Conservation (phyloP, 1,140 invertebrate species). For the Chrysomallon squamiferum region DNA sequence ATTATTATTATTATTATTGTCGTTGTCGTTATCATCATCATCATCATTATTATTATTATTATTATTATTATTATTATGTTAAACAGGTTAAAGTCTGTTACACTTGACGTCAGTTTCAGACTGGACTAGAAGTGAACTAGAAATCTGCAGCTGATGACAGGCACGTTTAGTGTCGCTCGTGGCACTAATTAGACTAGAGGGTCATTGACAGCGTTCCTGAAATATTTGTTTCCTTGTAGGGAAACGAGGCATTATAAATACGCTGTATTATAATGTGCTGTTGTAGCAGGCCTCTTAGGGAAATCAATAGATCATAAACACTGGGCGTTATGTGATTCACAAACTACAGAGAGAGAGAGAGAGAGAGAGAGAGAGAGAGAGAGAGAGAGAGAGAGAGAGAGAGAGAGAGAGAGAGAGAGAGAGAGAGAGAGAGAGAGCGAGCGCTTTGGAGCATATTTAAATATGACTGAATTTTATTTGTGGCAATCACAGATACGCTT, state of each 20-base stretch:
- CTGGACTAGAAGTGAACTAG: neutral
- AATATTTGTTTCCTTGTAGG: neutral
- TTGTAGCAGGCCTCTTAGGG: neutral
- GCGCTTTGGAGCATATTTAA: too few species aligned
- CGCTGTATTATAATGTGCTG: neutral
- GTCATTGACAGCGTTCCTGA: neutral
- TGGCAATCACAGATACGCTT: too few species aligned
- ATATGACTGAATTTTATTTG: too few species aligned
- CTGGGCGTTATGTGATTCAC: neutral
- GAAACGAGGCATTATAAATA: too few species aligned
- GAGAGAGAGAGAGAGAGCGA: neutral
- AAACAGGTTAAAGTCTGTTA: neutral
- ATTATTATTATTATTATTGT: too few species aligned
- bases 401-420: neutral
- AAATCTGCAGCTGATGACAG: too few species aligned
- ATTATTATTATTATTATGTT: too few species aligned
- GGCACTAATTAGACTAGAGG: neutral
- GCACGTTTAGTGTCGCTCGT: neutral
- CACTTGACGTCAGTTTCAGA: neutral
- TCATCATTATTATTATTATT: too few species aligned
- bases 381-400: conserved; percentile 10
- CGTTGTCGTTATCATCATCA: too few species aligned
- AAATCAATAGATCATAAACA: neutral
- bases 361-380: conserved; percentile 1
- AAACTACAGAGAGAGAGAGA: neutral